These are phyloP conservation scores for Phylloscopus collybita DNA, from an alignment of 2,797 vertebrate genomes.

Conservation along the genomic window DNA sequence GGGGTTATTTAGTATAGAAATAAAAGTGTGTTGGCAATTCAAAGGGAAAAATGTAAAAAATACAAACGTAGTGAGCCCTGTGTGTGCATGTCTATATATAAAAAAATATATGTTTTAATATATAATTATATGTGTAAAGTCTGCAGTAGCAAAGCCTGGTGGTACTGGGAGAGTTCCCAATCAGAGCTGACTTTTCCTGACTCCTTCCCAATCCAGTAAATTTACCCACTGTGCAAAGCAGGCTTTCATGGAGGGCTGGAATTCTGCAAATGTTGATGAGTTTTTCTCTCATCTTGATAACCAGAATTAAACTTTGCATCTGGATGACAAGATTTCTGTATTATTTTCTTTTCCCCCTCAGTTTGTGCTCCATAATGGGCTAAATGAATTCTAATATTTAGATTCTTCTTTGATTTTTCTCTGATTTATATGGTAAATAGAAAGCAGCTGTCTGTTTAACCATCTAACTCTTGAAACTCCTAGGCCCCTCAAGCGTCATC, in stretches of 20 bases:
- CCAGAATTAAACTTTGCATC: background rate
- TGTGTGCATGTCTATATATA: background rate
- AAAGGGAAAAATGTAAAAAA: conserved; percentile 2
- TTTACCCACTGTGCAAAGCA: conserved; percentile 21
- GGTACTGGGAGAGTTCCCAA: background rate
- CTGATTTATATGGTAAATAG: conserved; percentile 82
- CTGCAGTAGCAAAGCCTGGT: conserved; percentile 39
- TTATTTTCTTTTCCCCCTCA: conserved; percentile 28
- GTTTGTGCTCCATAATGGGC: conserved; percentile 50
- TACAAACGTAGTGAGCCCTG: background rate
- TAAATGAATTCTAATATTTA: conserved; percentile 68
- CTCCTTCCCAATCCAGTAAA: background rate
- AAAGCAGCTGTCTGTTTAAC: conserved; percentile 82
- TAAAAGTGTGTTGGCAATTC: background rate
- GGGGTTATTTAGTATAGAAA: background rate
- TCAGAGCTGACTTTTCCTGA: background rate
- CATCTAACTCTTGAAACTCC: conserved; percentile 78
- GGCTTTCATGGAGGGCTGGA: background rate
- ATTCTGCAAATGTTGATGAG: background rate
- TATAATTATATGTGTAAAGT: background rate
- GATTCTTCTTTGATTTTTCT: conserved; percentile 79
- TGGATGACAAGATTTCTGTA: background rate
- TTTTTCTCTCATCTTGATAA: conserved; percentile 29
- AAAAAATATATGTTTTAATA: background rate
- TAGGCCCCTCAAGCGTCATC: conserved; percentile 85